Evolutionary conservation across 2,797 vertebrate species (phyloP), one percentile per base, ranked within the genome.

Genomic region (Sebastes hubbsi): DNA sequence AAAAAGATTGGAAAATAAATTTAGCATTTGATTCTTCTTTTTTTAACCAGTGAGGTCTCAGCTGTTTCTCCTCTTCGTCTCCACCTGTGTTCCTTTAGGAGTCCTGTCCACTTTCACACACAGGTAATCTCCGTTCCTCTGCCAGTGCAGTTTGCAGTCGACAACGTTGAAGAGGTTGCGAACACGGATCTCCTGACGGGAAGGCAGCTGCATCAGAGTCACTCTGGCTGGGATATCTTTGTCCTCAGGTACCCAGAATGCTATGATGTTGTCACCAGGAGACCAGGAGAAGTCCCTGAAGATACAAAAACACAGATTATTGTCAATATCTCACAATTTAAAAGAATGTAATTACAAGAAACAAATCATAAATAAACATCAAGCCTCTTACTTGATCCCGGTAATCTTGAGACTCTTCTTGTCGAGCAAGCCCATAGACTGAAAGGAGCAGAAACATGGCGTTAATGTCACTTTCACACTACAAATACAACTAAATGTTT

Each of bases 221-320:
- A 99, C 98, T 85, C 99, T 97, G 30, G 98, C 99, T 7, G 99
- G 99, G 90, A 99, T 99, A 75, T 99, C 98, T 90, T 99, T 99
- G 90, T 99, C 99, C 91, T 99, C 98, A 1, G 98, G 99, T 32
- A 99, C 98, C 98, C 99, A 99, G 90, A 99, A 99, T 0, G 98
- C 98, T 88, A 99, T 97, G 93, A 99, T 98, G 93, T 99, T 99
- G 90, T 99, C 99, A 56, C 98, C 99, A 0, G 99, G 99, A 75
- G 99, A 99, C 99, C 99, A 99, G 0, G 98, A 99, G 91, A 99
- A 99, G 83, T 99, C 98, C 95, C 99, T 99, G 88, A 3, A 63
- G 34, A 72, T 3, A 61, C 4, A 75, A 6, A 66, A 7, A 67
- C 2, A 65, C 25, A 65, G 12, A 62, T 14, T 34, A 5, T 13